Percentiles rank a stretch among this genome's conserved stretches.
Evolutionary conservation across 2,888 invertebrate species (phyloP).

Genomic region (Synergus laeviventris): DNA sequence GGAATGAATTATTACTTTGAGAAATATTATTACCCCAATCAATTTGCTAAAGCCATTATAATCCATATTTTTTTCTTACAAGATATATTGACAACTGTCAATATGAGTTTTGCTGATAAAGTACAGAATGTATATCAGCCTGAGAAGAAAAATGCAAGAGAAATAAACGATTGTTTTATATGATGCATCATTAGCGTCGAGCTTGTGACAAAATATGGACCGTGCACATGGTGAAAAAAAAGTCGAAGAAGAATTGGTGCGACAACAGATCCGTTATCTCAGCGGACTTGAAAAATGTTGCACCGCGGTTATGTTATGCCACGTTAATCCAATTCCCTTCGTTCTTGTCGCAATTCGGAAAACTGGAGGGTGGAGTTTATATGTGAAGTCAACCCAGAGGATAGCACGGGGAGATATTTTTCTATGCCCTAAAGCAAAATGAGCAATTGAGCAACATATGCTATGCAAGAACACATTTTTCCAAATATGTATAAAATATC

Average conservation of each 20-base stretch:
- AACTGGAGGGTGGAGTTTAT: background rate
- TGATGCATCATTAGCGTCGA: background rate
- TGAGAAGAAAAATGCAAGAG: background rate
- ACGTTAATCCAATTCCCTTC: slow-evolving; percentile 6
- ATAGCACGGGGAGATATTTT: background rate
- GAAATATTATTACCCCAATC: background rate
- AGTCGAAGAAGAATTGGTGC: background rate
- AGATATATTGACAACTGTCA: background rate
- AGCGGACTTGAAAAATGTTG: slow-evolving; percentile 7
- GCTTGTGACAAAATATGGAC: background rate
- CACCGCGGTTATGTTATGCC: slow-evolving; percentile 7
- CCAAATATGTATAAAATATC: no score
- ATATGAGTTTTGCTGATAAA: background rate
- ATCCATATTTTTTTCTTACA: background rate
- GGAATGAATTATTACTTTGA: no score
- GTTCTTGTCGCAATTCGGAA: slow-evolving; percentile 1
- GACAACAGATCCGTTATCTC: slow-evolving; percentile 7
- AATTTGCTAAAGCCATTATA: background rate
- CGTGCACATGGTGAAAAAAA: background rate
- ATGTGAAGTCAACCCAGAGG: background rate
- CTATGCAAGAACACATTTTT: background rate
- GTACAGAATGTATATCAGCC: background rate
- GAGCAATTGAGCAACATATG: background rate
- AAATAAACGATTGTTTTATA: slow-evolving; percentile 1
- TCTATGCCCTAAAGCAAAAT: background rate